Conservation (phyloP, 2,113 vertebrate species). For the Tyto alba region DNA sequence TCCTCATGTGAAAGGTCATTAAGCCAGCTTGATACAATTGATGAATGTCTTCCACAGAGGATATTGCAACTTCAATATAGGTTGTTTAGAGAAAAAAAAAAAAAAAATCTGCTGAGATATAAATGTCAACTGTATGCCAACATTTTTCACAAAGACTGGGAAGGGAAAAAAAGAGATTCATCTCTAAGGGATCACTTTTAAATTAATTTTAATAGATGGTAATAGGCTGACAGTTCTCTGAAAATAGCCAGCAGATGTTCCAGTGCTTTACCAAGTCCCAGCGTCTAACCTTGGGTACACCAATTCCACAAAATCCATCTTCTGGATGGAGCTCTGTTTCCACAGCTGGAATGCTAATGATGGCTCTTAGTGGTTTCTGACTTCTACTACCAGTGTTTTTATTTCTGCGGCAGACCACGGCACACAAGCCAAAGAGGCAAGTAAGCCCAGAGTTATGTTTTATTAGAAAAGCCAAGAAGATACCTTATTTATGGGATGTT, state of each 20-base stretch:
- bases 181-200: constrained; percentile 49
- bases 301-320: constrained; percentile 60
- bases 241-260: constrained; percentile 65
- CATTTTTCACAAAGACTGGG: constrained; percentile 25
- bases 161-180: background rate
- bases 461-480: constrained; percentile 15
- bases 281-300: constrained; percentile 25
- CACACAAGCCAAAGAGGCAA: background rate
- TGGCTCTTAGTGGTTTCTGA: constrained; percentile 7
- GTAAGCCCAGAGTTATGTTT: constrained; percentile 5
- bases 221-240: constrained; percentile 61
- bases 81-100: constrained; percentile 4
- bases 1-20: background rate
- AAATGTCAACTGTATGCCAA: constrained; percentile 42
- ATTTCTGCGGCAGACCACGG: constrained; percentile 12
- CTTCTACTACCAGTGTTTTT: constrained; percentile 1
- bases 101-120: background rate
- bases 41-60: background rate
- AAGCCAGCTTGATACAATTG: background rate
- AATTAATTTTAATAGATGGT: constrained; percentile 68
- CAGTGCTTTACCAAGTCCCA: constrained; percentile 16
- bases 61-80: background rate
- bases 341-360: constrained; percentile 48
- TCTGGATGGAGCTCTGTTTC: constrained; percentile 27
- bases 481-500: background rate